These are phyloP conservation scores for Hydractinia symbiolongicarpus DNA, from an alignment of 30 jellyfish, hydroid and myxozoan species.

Conservation along the genomic window DNA sequence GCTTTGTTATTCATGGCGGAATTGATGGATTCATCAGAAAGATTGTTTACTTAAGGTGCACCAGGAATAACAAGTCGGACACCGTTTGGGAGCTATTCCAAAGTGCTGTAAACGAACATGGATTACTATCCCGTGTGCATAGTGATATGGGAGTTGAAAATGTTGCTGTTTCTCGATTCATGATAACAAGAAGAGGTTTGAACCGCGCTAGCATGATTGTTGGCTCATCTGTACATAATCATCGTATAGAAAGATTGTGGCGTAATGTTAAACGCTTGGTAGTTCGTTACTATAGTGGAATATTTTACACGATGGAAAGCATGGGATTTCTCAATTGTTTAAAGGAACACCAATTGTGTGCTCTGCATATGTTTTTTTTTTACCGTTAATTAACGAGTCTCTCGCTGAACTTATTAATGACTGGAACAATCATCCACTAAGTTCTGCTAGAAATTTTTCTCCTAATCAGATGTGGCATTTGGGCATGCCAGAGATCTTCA, in stretches of 20 bases:
- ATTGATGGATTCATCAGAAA: constrained; percentile 39
- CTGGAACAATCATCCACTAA: constrained; percentile 43
- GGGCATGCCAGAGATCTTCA: background rate
- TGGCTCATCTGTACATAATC: constrained; percentile 46
- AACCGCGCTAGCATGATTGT: constrained; percentile 39
- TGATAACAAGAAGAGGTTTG: constrained; percentile 33
- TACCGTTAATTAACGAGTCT: constrained; percentile 32
- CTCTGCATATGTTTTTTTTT: constrained; percentile 25
- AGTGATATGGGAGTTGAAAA: constrained; percentile 51
- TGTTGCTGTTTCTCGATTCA: constrained; percentile 40
- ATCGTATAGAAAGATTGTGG: constrained; percentile 37
- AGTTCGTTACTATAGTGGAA: constrained; percentile 14
- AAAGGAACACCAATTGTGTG: constrained; percentile 19
- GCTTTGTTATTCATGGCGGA: constrained; percentile 38
- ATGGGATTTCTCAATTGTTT: constrained; percentile 19
- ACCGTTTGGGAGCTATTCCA: constrained; percentile 40
- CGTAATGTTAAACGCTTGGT: constrained; percentile 40
- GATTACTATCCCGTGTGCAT: constrained; percentile 49
- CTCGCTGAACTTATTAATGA: constrained; percentile 25
- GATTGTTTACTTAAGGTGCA: constrained; percentile 26
- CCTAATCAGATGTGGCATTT: constrained; percentile 39
- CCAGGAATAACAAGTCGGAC: constrained; percentile 38
- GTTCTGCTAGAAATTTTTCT: constrained; percentile 25
- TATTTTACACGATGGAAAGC: constrained; percentile 24
- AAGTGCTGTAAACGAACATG: constrained; percentile 30